A percentile compares a stretch with the other conserved stretches of the same genome.
These are phyloP conservation scores for Micromys minutus DNA, from an alignment of 2,113 vertebrate genomes.

Conservation along the genomic window DNA sequence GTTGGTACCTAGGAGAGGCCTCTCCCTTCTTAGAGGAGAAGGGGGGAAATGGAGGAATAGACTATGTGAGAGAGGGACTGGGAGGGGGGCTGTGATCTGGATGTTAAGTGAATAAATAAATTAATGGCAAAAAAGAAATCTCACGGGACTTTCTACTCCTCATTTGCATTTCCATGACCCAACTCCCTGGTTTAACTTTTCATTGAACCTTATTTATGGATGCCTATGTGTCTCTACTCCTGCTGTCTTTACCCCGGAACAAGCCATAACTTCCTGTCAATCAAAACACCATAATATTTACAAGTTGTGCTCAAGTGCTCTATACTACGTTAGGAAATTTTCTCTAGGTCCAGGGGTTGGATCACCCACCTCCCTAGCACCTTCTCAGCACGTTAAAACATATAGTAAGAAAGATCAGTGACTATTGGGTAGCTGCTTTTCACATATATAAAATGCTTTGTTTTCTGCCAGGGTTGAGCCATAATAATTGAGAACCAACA, in stretches of 20 bases:
- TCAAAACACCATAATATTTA: not conserved
- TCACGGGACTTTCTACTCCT: not conserved
- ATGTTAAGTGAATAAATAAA: too few species aligned
- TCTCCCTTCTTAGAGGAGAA: too few species aligned
- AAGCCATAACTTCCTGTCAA: not conserved
- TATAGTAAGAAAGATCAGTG: not conserved
- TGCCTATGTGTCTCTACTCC: not conserved
- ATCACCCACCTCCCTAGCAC: not conserved
- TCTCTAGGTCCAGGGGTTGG: not conserved
- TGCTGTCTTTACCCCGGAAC: not conserved
- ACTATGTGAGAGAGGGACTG: too few species aligned
- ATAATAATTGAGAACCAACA: not conserved
- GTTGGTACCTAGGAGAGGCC: too few species aligned
- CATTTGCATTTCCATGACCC: not conserved
- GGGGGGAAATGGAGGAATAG: too few species aligned
- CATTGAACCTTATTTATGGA: not conserved
- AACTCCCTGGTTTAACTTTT: not conserved
- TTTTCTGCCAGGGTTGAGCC: not conserved
- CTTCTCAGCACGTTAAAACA: not conserved
- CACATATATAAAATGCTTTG: not conserved
- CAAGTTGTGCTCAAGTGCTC: not conserved
- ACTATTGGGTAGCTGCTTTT: not conserved
- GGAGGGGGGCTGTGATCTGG: too few species aligned
- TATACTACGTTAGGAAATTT: not conserved
- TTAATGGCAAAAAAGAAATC: not conserved